Percentiles rank a stretch among this genome's conserved stretches.
Conservation (phyloP, 2,888 invertebrate species). For the Scrobipalpa costella region DNA sequence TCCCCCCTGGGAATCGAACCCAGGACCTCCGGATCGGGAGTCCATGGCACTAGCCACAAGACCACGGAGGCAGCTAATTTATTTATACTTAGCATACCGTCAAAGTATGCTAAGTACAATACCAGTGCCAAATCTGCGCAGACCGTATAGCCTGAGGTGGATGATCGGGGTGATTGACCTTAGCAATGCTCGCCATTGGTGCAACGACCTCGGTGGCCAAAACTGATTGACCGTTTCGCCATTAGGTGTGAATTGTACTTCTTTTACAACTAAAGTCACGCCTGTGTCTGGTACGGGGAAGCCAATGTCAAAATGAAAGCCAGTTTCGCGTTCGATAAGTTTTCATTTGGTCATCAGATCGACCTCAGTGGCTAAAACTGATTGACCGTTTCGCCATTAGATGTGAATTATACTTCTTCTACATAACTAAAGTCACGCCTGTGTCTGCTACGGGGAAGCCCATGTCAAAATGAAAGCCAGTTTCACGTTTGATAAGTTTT, state of each 20-base stretch:
- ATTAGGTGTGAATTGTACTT: not conserved
- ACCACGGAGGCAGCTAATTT: no score
- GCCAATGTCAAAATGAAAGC: no score
- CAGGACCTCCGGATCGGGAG: no score
- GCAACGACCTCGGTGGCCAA: constrained; percentile 14
- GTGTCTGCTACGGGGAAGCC: not conserved
- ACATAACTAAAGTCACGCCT: no score
- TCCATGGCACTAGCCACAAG: no score
- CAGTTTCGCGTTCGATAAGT: no score
- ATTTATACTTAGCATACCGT: not conserved
- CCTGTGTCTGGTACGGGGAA: not conserved
- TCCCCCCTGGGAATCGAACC: no score
- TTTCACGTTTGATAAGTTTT: no score
- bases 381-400: constrained; percentile 7
- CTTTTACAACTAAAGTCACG: no score
- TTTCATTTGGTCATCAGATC: no score
- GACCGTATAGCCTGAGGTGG: not conserved
- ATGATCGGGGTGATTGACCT: constrained; percentile 11
- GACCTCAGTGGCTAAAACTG: constrained; percentile 15
- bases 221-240: constrained; percentile 16
- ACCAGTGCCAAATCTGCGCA: constrained; percentile 14
- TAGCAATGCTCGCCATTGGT: not conserved
- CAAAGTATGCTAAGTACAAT: not conserved
- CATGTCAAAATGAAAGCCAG: no score
- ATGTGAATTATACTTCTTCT: constrained; percentile 4